Conservation (phyloP, 2,888 invertebrate genomes). For the Plebejus anna region DNA sequence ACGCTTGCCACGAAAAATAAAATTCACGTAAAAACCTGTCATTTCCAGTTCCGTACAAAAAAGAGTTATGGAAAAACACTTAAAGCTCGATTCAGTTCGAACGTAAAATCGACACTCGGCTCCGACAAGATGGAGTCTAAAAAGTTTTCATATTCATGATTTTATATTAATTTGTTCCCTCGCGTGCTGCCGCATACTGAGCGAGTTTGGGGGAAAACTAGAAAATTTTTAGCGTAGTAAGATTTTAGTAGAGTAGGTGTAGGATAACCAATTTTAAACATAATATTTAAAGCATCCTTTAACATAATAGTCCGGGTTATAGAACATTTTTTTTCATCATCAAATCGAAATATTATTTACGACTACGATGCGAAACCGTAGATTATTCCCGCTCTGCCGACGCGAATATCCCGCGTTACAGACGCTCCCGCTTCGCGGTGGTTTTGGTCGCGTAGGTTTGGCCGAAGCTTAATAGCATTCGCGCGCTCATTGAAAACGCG, state of each 20-base stretch:
- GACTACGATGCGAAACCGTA: too few relatives aligned
- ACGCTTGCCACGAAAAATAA: neutral
- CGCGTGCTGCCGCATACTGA: conserved; percentile 67
- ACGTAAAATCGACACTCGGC: conserved; percentile 22
- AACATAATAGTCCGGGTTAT: too few relatives aligned
- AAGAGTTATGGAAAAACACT: conserved; percentile 26
- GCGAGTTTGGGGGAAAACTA: conserved; percentile 45
- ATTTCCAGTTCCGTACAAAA: conserved; percentile 1
- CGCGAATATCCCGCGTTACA: too few relatives aligned
- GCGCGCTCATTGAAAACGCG: neutral
- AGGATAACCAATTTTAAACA: too few relatives aligned
- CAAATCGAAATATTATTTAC: too few relatives aligned
- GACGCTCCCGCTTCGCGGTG: too few relatives aligned
- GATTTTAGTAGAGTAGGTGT: neutral
- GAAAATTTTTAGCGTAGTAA: neutral
- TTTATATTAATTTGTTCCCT: conserved; percentile 61
- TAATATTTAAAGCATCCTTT: too few relatives aligned
- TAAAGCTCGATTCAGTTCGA: conserved; percentile 7
- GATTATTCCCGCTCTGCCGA: too few relatives aligned
- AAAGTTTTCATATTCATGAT: conserved; percentile 57
- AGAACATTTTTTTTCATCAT: too few relatives aligned
- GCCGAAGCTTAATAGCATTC: neutral
- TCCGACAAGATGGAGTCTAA: conserved; percentile 33
- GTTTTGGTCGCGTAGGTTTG: too few relatives aligned
- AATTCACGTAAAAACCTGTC: conserved; percentile 6